Evolutionary conservation across 2,797 vertebrate genomes (phyloP).

Genomic region (Apogon hyalosoma): DNA sequence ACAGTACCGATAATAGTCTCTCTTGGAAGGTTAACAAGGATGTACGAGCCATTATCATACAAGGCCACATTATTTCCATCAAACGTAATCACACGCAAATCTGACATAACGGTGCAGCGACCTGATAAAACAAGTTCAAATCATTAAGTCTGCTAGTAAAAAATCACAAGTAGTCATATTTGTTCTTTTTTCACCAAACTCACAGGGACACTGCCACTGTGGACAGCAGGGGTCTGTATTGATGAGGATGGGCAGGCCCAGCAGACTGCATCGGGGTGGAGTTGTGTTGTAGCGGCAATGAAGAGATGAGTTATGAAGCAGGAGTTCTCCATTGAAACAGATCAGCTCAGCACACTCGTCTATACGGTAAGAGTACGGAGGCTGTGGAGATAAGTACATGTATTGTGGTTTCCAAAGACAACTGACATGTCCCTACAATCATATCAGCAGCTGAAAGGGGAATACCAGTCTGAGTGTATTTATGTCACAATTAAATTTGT

Average conservation of each 20-base stretch:
- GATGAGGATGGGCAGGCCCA: slow-evolving; percentile 93
- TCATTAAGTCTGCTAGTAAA: background rate
- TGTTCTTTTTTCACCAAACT: slow-evolving; percentile 46
- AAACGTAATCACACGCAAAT: slow-evolving; percentile 95
- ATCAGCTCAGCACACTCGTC: slow-evolving; percentile 95
- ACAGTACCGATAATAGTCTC: slow-evolving; percentile 94
- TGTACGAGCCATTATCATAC: slow-evolving; percentile 94
- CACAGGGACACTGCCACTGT: slow-evolving; percentile 97
- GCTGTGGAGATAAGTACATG: slow-evolving; percentile 76
- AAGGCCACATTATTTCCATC: slow-evolving; percentile 97
- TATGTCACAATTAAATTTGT: too few species aligned
- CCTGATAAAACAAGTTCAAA: slow-evolving; percentile 76
- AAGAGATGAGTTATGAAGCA: slow-evolving; percentile 93
- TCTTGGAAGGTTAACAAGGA: slow-evolving; percentile 91
- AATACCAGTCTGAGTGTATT: too few species aligned
- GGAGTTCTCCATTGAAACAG: slow-evolving; percentile 92
- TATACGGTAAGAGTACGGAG: slow-evolving; percentile 90
- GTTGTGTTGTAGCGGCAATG: slow-evolving; percentile 91
- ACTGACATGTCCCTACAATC: background rate
- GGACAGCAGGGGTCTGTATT: slow-evolving; percentile 95
- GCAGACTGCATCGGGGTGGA: slow-evolving; percentile 93
- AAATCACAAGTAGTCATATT: background rate
- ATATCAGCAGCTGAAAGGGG: too few species aligned
- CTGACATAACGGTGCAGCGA: slow-evolving; percentile 95
- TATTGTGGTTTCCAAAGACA: background rate